Base-by-base conservation (phyloP, 1,140 invertebrate species). In the Cydia strobilella region DNA sequence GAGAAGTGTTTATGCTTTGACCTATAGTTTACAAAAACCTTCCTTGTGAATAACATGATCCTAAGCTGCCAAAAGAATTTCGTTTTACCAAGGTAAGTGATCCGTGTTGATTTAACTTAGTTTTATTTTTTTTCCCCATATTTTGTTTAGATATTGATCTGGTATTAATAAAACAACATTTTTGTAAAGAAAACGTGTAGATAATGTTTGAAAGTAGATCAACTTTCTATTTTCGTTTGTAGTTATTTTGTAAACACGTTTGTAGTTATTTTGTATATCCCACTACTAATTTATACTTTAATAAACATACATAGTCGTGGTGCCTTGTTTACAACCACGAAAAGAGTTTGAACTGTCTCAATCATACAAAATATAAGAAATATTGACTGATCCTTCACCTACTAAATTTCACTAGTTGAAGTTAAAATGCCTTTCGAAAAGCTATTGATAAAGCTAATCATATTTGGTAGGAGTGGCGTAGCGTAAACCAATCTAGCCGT, bases 1-100 rank as follows among this genome's bases (percentile, higher is more conserved):
- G 79, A 78, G 80, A 83, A 76, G 78, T 79, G 77, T 72, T 73
- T 71, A 48, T 79, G 78, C 77, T 86, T 80, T 62, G 77, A 76
- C 13, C 45, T 72, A 15, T 72, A n/a, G 25, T 20, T 75, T 45
- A 31, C 15, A 31, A 12, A 45, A 66, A 18, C 20, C 42, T 65
- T 66, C 25, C 74, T 39, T 48, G 59, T 45, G 35, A 75, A 73
- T 59, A 79, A 79, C 73, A 74, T 80, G 77, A 76, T 74, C 71
- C 35, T 45, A 76, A 51, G 42, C 75, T 62, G 6, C 25, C 31
- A 15, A 69, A 69, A 42, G 65, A 69, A 69, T 69, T 69, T 35
- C 4, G 35, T 69, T 69, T 69, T 18, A 69, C 31, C 31, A 69
- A 69, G 65, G 65, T 69, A 69, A 69, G 65, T 69, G 31, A 0